These are phyloP conservation scores for Cheilosia impressa DNA, from an alignment of 2,888 invertebrate species.

Conservation along the genomic window DNA sequence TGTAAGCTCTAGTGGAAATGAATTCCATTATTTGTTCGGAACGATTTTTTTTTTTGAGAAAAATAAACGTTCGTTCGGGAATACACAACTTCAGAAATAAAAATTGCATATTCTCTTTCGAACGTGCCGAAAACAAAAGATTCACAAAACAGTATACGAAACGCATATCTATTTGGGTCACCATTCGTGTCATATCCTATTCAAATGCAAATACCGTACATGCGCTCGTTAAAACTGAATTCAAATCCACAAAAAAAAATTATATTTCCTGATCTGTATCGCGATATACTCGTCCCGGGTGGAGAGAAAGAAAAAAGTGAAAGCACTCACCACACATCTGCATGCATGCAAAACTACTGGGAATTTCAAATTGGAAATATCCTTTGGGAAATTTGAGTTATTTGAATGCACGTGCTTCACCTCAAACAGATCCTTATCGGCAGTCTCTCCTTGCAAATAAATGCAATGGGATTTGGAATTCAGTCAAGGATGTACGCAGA, in stretches of 20 bases:
- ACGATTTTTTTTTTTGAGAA: not conserved
- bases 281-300: slow-evolving; percentile 28
- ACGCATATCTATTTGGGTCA: slow-evolving; percentile 68
- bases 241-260: slow-evolving; percentile 44
- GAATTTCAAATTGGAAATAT: slow-evolving; percentile 68
- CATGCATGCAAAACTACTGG: slow-evolving; percentile 42
- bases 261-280: slow-evolving; percentile 64
- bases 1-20: not conserved
- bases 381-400: slow-evolving; percentile 74
- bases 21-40: not conserved
- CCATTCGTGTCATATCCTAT: slow-evolving; percentile 61
- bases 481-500: slow-evolving; percentile 71
- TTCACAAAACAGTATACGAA: slow-evolving; percentile 45
- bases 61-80: slow-evolving; percentile 2
- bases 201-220: slow-evolving; percentile 70
- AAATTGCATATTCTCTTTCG: slow-evolving; percentile 62
- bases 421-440: slow-evolving; percentile 72
- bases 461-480: slow-evolving; percentile 64
- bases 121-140: slow-evolving; percentile 64
- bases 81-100: slow-evolving; percentile 5
- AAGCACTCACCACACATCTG: slow-evolving; percentile 38
- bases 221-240: slow-evolving; percentile 71
- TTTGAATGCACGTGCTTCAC: slow-evolving; percentile 63
- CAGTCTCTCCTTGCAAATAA: slow-evolving; percentile 67
- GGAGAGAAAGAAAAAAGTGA: slow-evolving; percentile 44